These are phyloP conservation scores for Embiotoca jacksoni DNA, from an alignment of 2,113 vertebrate species.

Conservation along the genomic window DNA sequence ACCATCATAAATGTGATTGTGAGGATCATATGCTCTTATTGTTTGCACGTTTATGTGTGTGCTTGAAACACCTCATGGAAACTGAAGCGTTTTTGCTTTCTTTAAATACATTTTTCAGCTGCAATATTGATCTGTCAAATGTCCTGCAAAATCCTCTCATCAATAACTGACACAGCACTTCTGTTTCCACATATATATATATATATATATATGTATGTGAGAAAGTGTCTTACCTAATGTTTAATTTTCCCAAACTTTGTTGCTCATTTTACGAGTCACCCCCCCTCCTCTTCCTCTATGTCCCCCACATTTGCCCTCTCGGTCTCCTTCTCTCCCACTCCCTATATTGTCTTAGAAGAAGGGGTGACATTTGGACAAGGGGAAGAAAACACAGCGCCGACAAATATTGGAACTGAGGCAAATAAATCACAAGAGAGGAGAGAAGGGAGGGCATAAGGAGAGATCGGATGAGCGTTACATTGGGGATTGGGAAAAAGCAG, in stretches of 20 bases:
- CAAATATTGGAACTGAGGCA: conserved; percentile 88
- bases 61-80: too few relatives aligned
- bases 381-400: conserved; percentile 85
- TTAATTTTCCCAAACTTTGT: conserved; percentile 90
- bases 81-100: too few relatives aligned
- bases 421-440: conserved; percentile 84
- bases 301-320: conserved; percentile 74
- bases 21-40: too few relatives aligned
- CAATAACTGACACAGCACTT: conserved; percentile 38
- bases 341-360: conserved; percentile 86
- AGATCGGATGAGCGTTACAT: conserved; percentile 44
- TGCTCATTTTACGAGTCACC: conserved; percentile 85
- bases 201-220: conserved; percentile 52
- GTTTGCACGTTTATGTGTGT: too few relatives aligned
- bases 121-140: too few relatives aligned
- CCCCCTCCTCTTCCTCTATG: conserved; percentile 63
- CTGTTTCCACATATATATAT: conserved; percentile 8
- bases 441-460: conserved; percentile 52
- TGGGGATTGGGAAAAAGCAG: conserved; percentile 26
- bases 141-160: background rate
- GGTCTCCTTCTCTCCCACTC: conserved; percentile 79
- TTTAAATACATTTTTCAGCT: too few relatives aligned
- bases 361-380: conserved; percentile 89
- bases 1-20: too few relatives aligned
- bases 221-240: conserved; percentile 84